phyloP scores from a whole-genome alignment of 2,797 vertebrate genomes.

The Lagodon rhomboides region DNA sequence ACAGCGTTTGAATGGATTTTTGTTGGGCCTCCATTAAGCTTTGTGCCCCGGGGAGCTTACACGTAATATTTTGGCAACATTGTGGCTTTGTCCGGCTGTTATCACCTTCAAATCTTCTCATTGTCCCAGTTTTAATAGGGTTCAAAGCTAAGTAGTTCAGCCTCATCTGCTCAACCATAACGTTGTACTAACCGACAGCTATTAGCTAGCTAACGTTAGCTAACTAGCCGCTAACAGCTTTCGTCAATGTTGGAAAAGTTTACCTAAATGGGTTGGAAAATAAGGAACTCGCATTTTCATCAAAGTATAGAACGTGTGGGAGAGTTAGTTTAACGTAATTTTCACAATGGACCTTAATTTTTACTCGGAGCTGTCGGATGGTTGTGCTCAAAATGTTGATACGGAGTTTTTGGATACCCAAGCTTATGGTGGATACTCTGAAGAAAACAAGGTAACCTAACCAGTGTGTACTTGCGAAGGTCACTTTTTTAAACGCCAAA shows the following conservation, averaged over 20 bases:
- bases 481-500: rapidly evolving
- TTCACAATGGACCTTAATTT: slow-evolving; percentile 84
- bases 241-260: background rate
- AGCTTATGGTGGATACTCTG: slow-evolving; percentile 76
- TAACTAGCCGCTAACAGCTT: slow-evolving; percentile 56
- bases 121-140: background rate
- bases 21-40: slow-evolving; percentile 21
- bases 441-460: slow-evolving; percentile 78
- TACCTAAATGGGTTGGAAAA: slow-evolving; percentile 18
- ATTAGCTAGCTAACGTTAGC: slow-evolving; percentile 41
- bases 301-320: background rate
- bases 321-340: background rate
- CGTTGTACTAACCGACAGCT: slow-evolving; percentile 33
- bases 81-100: background rate
- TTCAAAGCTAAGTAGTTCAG: slow-evolving; percentile 14
- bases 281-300: background rate
- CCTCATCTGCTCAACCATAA: slow-evolving; percentile 1
- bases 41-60: background rate
- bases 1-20: slow-evolving; percentile 38
- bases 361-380: slow-evolving; percentile 83
- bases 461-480: rapidly evolving
- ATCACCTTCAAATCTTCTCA: background rate
- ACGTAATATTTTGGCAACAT: background rate
- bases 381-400: slow-evolving; percentile 79
- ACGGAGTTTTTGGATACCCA: slow-evolving; percentile 81